Evolutionary conservation across 2,113 vertebrate genomes (phyloP), one percentile per base, ranked within the genome.

Genomic region (Sciurus niger): DNA sequence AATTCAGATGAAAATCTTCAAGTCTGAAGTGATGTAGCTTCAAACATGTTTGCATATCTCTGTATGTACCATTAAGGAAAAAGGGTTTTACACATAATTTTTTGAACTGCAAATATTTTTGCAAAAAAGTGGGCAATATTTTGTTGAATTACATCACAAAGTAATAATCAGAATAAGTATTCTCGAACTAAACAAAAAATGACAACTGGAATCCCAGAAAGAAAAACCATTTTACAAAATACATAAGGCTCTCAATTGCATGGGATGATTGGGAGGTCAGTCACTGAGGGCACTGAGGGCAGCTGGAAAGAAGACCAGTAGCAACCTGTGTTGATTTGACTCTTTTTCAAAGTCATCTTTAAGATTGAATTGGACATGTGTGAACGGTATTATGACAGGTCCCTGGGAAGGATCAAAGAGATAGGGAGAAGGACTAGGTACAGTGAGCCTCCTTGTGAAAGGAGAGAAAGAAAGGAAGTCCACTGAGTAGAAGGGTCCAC

Each of bases 281-380:
- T 32, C 7, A 6, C 10, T 40, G 40, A 40, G 40, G 40, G 40
- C 40, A 40, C 40, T 30, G 22, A 70, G 6, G 16, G 6, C 16
- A 76, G n/a, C 2, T 74, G 48, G 13, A 25, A 46, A 12, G 8
- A 48, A 28, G 11, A 9, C 7, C 6, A 1, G 0, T 8, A 1
- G 7, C 1, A 13, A 1, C 2, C 12, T n/a, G 14, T 37, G 43
- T 68, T 20, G 28, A 4, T 73, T 67, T 53, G 72, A 22, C 70
- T 40, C 4, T 37, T 86, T 48, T 92, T 24, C 17, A 24, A 72
- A 65, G 46, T 9, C 65, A 4, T 51, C 30, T 37, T 10, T 16
- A 68, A 37, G 25, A 79, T 24, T 24, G 2, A 40, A 46, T 72
- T 51, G 40, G 8, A 91, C n/a, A 25, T 0, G 3, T 12, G 40